Conservation (phyloP, 2,113 vertebrate genomes). For the Neolamprologus variostigma region DNA sequence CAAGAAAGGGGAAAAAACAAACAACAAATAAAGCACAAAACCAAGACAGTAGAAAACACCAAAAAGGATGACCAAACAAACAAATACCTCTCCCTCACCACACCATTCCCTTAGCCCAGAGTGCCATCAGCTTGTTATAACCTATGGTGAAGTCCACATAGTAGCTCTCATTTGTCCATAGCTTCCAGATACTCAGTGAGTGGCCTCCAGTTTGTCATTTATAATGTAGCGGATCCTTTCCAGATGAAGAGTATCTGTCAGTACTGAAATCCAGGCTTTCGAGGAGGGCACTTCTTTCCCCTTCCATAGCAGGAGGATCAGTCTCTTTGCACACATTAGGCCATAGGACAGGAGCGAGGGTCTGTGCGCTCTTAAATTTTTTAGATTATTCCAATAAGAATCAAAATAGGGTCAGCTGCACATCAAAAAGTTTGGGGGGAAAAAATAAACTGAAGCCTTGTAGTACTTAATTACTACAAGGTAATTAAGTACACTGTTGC, state of each 20-base stretch:
- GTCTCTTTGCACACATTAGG: neutral
- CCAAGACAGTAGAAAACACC: fast-evolving
- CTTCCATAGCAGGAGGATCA: neutral
- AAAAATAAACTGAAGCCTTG: neutral
- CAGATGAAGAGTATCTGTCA: neutral
- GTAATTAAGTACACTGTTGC: neutral
- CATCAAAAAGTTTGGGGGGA: neutral
- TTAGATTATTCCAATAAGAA: neutral
- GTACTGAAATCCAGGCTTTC: neutral
- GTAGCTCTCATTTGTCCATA: neutral
- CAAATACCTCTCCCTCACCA: fast-evolving
- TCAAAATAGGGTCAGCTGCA: neutral
- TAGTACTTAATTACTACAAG: fast-evolving
- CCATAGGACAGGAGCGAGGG: fast-evolving
- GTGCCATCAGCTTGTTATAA: neutral
- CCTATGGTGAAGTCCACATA: neutral
- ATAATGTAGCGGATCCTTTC: neutral
- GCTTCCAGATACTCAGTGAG: neutral
- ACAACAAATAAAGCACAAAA: neutral
- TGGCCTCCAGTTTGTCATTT: neutral
- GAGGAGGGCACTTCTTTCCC: neutral
- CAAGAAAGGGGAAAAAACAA: neutral
- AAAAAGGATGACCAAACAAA: fast-evolving
- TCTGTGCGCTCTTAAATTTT: neutral
- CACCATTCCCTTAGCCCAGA: neutral